Conservation (phyloP, 2,888 invertebrate genomes). For the Xestia c-nigrum region DNA sequence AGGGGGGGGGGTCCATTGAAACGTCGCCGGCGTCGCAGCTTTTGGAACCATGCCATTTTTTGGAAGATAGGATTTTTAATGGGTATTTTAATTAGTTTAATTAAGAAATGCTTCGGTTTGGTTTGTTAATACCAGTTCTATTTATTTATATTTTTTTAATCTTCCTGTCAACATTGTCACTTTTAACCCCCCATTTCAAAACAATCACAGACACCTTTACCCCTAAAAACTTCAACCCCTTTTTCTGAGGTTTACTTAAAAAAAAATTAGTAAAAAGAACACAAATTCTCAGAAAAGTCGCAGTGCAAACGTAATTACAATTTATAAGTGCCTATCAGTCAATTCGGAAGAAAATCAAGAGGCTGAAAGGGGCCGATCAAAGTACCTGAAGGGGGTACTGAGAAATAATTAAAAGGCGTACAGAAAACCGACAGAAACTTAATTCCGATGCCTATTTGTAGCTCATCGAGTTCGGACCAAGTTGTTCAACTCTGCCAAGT, state of each 20-base stretch:
- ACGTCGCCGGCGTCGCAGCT: constrained; percentile 52
- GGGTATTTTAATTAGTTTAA: constrained; percentile 48
- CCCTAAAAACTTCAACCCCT: constrained; percentile 41
- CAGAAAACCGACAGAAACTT: constrained; percentile 86
- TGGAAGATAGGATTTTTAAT: constrained; percentile 28
- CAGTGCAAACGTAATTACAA: constrained; percentile 75
- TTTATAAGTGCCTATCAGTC: constrained; percentile 77
- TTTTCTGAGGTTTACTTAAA: constrained; percentile 34
- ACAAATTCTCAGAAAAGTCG: constrained; percentile 42
- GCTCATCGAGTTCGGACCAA: constrained; percentile 82
- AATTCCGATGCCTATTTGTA: constrained; percentile 89
- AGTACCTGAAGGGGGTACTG: constrained; percentile 81
- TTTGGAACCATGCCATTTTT: constrained; percentile 69
- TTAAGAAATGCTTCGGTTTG: constrained; percentile 1
- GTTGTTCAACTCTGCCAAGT: constrained; percentile 74
- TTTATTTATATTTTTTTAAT: background rate
- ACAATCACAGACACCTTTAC: constrained; percentile 44
- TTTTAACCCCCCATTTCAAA: constrained; percentile 37
- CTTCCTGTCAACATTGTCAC: constrained; percentile 20
- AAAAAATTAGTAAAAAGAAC: constrained; percentile 31
- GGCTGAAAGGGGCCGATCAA: constrained; percentile 76
- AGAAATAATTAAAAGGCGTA: constrained; percentile 90
- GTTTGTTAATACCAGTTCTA: background rate
- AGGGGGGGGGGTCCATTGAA: constrained; percentile 59
- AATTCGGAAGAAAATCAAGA: constrained; percentile 75